Evolutionary conservation across 2,797 vertebrate genomes (phyloP), one percentile per base, ranked within the genome.

Genomic region (Eupleurogrammus muticus): DNA sequence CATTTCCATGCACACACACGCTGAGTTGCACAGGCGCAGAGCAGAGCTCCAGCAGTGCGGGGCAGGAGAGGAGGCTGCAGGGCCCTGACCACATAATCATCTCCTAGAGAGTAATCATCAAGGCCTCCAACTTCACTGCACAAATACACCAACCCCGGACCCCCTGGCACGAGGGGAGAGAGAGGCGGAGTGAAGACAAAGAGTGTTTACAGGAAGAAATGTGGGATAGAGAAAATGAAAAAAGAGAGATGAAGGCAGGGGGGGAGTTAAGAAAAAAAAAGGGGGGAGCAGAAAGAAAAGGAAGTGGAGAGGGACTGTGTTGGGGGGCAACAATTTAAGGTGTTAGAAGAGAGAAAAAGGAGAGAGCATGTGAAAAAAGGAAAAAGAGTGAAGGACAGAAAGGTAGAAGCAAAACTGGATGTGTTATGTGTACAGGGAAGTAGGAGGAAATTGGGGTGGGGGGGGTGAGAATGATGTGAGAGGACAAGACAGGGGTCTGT

Each of bases 41-140:
- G 77, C 69, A 73, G 82, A 80, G 76, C 81, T 89, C 87, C 85
- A 85, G 87, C 86, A 73, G 91, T 68, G 88, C 60, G 1, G 90
- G 85, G 85, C 84, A 88, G 87, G 74, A 75, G 66, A 81, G 86
- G 80, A 85, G 86, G 81, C 86, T 90, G 78, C 79, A 74, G 77
- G 89, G 84, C 79, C 77, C 87, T 90, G 89, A 91, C 87, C 90
- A 92, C 84, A 85, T 92, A 92, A 92, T 93, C 90, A 92, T 91
- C 85, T 92, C 90, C 85, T 87, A 84, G 83, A 89, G 90, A 90
- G 88, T 86, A 83, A 91, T 92, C 90, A 91, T 87, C 89, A 90
- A 86, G 79, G 84, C 88, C 89, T 90, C 87, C 81, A 89, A 90
- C 89, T 86, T 88, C 82, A 81, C 81, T 87, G 84, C 84, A 82